Conservation (phyloP, 2,113 vertebrate species). For the Amphiprion percula region DNA sequence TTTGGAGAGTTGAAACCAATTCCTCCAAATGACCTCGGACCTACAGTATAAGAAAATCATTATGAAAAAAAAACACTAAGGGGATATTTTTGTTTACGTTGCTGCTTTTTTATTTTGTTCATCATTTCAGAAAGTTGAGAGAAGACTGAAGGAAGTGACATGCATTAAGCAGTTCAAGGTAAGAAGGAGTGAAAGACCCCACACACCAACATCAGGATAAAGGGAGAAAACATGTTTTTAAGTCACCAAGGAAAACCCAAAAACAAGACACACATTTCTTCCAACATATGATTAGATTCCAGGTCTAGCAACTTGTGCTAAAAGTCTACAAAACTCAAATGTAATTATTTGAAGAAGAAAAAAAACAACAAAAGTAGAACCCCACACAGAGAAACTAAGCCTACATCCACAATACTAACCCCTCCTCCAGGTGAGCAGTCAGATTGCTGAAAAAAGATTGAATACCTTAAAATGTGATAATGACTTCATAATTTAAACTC, state of each 20-base stretch:
- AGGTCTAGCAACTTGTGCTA: constrained; percentile 1
- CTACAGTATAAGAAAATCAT: constrained; percentile 69
- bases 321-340: constrained; percentile 2
- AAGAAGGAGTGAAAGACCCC: constrained; percentile 33
- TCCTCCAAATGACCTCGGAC: constrained; percentile 88
- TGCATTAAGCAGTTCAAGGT: constrained; percentile 67
- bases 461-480: constrained; percentile 57
- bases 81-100: background rate
- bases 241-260: constrained; percentile 46
- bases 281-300: background rate
- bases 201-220: constrained; percentile 41
- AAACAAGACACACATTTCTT: constrained; percentile 9
- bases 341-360: background rate
- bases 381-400: constrained; percentile 63
- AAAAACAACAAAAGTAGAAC: constrained; percentile 18
- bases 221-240: constrained; percentile 27
- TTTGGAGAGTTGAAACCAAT: constrained; percentile 86
- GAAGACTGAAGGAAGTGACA: constrained; percentile 26
- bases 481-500: background rate
- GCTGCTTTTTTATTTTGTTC: background rate
- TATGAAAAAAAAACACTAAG: background rate
- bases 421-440: constrained; percentile 80
- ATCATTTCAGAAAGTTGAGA: constrained; percentile 14
- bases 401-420: constrained; percentile 84
- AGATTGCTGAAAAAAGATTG: constrained; percentile 83